Percentiles rank a stretch among this genome's conserved stretches.
These are phyloP conservation scores for Circaetus cinerascens DNA, from an alignment of 2,113 vertebrate genomes.

Conservation along the genomic window DNA sequence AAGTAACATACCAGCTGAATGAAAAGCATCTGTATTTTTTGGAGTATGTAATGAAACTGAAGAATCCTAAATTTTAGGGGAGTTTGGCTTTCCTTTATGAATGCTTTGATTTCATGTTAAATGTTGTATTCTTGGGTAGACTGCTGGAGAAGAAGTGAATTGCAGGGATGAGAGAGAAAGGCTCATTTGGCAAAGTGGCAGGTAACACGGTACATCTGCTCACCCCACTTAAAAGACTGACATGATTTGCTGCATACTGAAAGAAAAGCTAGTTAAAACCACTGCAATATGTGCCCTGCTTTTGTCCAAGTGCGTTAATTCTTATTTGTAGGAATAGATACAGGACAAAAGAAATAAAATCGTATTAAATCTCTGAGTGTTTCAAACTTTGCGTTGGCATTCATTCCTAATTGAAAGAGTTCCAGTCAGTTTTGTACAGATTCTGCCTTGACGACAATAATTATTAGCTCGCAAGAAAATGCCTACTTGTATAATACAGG, in stretches of 20 bases:
- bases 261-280: neutral
- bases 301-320: constrained; percentile 7
- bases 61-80: neutral
- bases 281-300: neutral
- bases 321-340: neutral
- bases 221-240: neutral
- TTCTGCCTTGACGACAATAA: constrained; percentile 33
- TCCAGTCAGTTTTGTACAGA: constrained; percentile 28
- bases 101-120: neutral
- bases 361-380: neutral
- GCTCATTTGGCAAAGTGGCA: neutral
- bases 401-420: constrained; percentile 17
- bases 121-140: neutral
- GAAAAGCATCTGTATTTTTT: constrained; percentile 5
- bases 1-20: neutral
- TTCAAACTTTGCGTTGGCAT: constrained; percentile 17
- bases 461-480: constrained; percentile 9
- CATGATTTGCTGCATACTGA: neutral
- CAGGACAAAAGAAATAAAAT: constrained; percentile 13
- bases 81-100: neutral
- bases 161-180: neutral
- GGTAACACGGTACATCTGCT: neutral
- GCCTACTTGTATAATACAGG: neutral
- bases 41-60: neutral
- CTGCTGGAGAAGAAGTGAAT: neutral